Base-by-base conservation (phyloP, 2,113 vertebrate genomes). In the Pterocles orientalis region DNA sequence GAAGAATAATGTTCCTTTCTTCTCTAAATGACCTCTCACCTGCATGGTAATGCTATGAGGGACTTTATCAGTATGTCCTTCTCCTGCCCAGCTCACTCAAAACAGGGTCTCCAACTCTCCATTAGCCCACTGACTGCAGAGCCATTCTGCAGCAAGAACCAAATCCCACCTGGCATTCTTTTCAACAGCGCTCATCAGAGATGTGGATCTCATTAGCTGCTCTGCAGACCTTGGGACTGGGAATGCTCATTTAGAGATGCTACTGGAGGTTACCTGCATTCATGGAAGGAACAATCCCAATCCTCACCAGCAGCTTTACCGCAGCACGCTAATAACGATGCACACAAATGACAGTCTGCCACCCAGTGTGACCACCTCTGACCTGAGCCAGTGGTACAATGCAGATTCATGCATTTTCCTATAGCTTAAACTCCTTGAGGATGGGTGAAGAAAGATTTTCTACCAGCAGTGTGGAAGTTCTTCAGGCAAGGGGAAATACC, bases 251-350 rank as follows among this genome's bases (percentile, higher is more conserved):
- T 73, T 19, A 68, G 20, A 80, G 39, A 56, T 69, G 43, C 56
- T 69, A 34, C 25, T 48, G 50, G 45, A 88, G 31, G 19, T 25
- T 47, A 51, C 18, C 21, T 34, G 19, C 31, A 39, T 31, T 61
- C 17, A 45, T 7, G 7, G 28, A 87, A 56, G 47, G 19, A 72
- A 57, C 0, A 1, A 78, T 25, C 56, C n/a, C 23, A 66, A 15
- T 34, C 43, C 11, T 15, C 12, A 53, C 7, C 14, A 47, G 33
- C 73, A 80, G 48, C 69, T 36, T 25, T 58, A 69, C 19, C 23
- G 31, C 26, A 53, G 25, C 23, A 31, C 26, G n/a, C 16, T 64
- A 69, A 33, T 23, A 75, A 41, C 0, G 0, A 69, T 3, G 7
- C 31, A 62, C 31, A 62, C 4, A 12, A 60, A 64, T 33, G 13